phyloP scores from a whole-genome alignment of 1,140 invertebrate genomes.

The Heterodera carotae region DNA sequence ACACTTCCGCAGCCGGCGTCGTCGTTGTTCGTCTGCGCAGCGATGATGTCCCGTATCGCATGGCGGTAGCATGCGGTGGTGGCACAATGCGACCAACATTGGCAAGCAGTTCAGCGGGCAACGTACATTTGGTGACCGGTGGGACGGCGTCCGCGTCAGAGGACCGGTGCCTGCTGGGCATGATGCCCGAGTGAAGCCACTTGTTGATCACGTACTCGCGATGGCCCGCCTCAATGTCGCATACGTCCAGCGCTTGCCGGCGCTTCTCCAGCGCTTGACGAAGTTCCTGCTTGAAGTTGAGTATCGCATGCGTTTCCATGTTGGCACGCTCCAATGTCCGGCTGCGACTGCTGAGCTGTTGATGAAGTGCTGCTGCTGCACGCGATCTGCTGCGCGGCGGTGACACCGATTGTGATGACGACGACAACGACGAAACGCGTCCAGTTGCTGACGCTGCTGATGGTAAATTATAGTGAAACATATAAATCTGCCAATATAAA shows the following conservation, averaged over 20 bases:
- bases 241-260: conserved; percentile 46
- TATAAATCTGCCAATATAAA: too few species aligned
- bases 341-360: not conserved
- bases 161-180: conserved; percentile 41
- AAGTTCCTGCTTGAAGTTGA: conserved; percentile 60
- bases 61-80: not conserved
- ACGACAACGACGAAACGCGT: too few species aligned
- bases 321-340: not conserved
- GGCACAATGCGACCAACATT: conserved; percentile 47
- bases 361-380: not conserved
- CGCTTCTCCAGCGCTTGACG: conserved; percentile 50
- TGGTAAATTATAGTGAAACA: too few species aligned
- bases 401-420: not conserved
- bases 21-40: not conserved
- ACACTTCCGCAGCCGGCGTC: not conserved
- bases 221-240: conserved; percentile 62
- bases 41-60: not conserved
- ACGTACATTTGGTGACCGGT: conserved; percentile 50
- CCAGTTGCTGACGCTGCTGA: not conserved
- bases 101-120: conserved; percentile 47
- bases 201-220: conserved; percentile 57
- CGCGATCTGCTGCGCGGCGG: too few species aligned
- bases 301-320: conserved; percentile 14
- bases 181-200: conserved; percentile 57
- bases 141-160: conserved; percentile 40